A percentile compares a stretch with the other conserved stretches of the same genome.
phyloP scores from a whole-genome alignment of 1,140 invertebrate species.

The Anagrus nilaparvatae region DNA sequence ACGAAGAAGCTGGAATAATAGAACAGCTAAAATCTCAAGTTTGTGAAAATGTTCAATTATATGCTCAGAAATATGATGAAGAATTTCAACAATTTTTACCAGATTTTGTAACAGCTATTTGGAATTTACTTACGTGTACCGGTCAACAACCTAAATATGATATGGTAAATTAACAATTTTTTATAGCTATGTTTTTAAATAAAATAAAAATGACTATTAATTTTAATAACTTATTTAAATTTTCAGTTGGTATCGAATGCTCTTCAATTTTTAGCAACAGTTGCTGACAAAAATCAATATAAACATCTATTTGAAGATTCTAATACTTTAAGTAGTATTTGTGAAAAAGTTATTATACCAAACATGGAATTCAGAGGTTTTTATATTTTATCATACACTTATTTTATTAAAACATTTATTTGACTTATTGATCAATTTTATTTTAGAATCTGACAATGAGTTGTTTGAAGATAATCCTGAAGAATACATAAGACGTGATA shows the following conservation, averaged over 20 bases:
- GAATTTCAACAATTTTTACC: conserved; percentile 85
- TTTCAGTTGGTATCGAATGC: conserved; percentile 87
- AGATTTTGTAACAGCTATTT: conserved; percentile 84
- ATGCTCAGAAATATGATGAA: conserved; percentile 96
- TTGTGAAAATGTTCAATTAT: conserved; percentile 89
- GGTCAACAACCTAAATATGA: conserved; percentile 85
- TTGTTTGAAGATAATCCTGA: conserved; percentile 96
- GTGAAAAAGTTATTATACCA: conserved; percentile 95
- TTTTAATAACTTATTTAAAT: conserved; percentile 21
- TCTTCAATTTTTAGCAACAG: conserved; percentile 86
- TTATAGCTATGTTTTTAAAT: neutral
- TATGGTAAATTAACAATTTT: conserved; percentile 46
- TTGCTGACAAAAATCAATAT: conserved; percentile 83
- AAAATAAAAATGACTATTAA: neutral
- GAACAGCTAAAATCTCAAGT: conserved; percentile 91
- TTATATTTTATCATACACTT: conserved; percentile 5
- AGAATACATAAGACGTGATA: conserved; percentile 93
- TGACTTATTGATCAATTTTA: conserved; percentile 12
- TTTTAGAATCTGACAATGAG: conserved; percentile 82
- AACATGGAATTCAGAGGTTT: conserved; percentile 92
- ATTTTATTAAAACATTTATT: neutral
- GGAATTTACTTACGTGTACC: conserved; percentile 79
- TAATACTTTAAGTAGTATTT: conserved; percentile 78
- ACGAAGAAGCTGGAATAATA: conserved; percentile 81
- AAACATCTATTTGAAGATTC: conserved; percentile 83